These are phyloP conservation scores for Scyliorhinus canicula DNA, from an alignment of 2,797 vertebrate species.

Conservation along the genomic window DNA sequence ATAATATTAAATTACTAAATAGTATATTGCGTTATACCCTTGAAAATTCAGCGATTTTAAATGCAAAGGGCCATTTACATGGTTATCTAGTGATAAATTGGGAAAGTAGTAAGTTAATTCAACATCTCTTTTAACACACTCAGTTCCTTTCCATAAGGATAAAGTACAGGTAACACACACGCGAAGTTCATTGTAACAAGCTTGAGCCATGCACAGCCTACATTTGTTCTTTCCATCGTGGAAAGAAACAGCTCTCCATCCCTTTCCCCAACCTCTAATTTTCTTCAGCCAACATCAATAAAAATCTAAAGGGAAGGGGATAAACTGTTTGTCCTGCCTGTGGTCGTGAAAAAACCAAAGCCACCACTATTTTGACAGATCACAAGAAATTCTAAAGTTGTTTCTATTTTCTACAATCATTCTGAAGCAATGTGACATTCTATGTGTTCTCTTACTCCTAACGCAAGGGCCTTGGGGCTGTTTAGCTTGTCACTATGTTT, in stretches of 20 bases:
- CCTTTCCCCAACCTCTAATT: too few relatives aligned
- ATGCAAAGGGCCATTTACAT: not conserved
- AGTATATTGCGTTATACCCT: not conserved
- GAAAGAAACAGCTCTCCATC: not conserved
- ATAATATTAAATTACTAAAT: not conserved
- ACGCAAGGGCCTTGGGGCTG: conserved; percentile 52
- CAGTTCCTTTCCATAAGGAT: not conserved
- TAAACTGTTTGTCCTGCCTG: not conserved
- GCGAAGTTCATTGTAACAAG: not conserved
- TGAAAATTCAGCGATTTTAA: not conserved
- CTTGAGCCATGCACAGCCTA: not conserved
- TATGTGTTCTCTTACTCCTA: conserved; percentile 34
- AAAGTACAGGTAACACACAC: not conserved
- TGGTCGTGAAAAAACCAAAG: not conserved
- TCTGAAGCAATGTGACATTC: conserved; percentile 27
- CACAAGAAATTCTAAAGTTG: conserved; percentile 27
- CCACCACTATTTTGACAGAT: not conserved
- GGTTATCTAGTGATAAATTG: not conserved
- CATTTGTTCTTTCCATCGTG: not conserved
- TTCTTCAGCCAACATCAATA: not conserved
- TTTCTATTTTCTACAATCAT: conserved; percentile 30
- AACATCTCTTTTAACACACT: not conserved
- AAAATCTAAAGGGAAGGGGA: not conserved
- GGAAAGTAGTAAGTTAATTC: not conserved
- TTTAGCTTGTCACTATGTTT: conserved; percentile 69